Conservation (phyloP, 2,113 vertebrate genomes). For the Colinus virginianus region DNA sequence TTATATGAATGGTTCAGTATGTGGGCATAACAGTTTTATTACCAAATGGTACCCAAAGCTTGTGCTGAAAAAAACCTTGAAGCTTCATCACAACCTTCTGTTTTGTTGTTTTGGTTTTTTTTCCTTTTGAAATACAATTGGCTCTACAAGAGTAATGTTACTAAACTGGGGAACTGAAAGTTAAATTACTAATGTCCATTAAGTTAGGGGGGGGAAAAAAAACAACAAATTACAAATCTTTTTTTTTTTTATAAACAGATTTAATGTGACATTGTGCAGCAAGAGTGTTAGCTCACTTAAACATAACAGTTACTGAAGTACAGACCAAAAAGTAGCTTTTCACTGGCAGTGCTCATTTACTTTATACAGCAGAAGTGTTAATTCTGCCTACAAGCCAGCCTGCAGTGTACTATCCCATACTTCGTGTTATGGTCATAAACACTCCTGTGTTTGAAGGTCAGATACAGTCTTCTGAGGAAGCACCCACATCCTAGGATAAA, state of each 20-base stretch:
- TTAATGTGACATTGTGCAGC: background rate
- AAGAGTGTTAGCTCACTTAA: background rate
- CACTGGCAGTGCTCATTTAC: background rate
- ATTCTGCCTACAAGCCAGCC: background rate
- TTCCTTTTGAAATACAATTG: background rate
- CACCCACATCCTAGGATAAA: background rate
- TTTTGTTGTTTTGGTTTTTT: too few relatives aligned
- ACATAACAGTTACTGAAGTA: background rate
- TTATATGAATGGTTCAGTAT: background rate
- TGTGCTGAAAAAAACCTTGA: background rate
- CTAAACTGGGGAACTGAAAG: background rate
- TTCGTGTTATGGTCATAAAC: background rate
- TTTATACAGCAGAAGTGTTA: background rate
- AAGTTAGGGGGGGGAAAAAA: background rate
- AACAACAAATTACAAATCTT: background rate
- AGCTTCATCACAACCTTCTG: background rate
- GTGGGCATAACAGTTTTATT: background rate
- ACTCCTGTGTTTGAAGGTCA: background rate
- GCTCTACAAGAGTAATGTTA: background rate
- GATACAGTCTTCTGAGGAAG: background rate
- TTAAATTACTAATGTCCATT: background rate
- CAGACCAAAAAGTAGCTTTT: background rate
- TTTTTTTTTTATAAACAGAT: background rate
- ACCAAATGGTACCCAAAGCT: background rate
- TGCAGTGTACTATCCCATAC: background rate